These are phyloP conservation scores for Fistularia tabacaria DNA, from an alignment of 2,797 vertebrate genomes.

Conservation along the genomic window DNA sequence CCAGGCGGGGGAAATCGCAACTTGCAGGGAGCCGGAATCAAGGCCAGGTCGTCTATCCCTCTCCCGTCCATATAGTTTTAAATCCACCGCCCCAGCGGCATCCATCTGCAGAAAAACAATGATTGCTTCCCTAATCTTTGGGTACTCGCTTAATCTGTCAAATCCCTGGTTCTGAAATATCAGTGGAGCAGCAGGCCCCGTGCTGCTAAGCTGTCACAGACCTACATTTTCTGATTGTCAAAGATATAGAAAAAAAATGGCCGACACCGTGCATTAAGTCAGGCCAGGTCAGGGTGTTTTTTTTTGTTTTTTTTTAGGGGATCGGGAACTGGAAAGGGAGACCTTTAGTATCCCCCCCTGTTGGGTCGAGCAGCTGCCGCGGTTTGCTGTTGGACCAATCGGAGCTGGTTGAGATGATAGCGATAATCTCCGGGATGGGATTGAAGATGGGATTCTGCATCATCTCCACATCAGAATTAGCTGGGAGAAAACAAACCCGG, in stretches of 20 bases:
- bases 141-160: slow-evolving; percentile 69
- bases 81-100: slow-evolving; percentile 40
- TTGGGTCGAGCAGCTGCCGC: neutral
- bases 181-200: slow-evolving; percentile 42
- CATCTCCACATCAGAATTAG: slow-evolving; percentile 2
- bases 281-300: no score
- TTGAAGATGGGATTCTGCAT: neutral
- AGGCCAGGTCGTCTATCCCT: slow-evolving; percentile 27
- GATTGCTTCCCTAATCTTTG: slow-evolving; percentile 74
- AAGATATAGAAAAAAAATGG: slow-evolving; percentile 34
- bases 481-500: neutral
- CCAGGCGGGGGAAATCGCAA: slow-evolving; percentile 7
- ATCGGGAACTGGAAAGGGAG: no score
- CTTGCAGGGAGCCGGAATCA: slow-evolving; percentile 36
- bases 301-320: neutral
- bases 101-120: slow-evolving; percentile 72
- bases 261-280: neutral
- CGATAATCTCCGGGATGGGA: slow-evolving; percentile 2
- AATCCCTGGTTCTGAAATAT: slow-evolving; percentile 69
- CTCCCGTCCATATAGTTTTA: slow-evolving; percentile 40
- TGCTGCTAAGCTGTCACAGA: slow-evolving; percentile 57
- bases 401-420: slow-evolving; percentile 15
- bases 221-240: slow-evolving; percentile 63
- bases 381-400: neutral
- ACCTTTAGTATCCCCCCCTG: neutral